A percentile compares a stretch with the other conserved stretches of the same genome.
phyloP scores from a whole-genome alignment of 2,113 vertebrate species.

The Myanophis thanlyinensis region DNA sequence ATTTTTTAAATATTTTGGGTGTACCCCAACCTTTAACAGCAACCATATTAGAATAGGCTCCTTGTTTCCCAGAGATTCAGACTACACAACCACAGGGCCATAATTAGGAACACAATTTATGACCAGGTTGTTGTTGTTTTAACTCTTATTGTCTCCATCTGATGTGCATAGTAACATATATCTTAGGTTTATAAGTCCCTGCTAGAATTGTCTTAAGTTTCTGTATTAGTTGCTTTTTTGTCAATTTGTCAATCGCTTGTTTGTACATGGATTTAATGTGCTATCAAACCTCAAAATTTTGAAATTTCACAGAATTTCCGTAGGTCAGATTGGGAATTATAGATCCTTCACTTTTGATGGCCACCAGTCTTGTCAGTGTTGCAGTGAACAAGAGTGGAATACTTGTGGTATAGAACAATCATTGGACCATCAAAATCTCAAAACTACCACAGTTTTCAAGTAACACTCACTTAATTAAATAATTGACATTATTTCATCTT shows the following conservation, averaged over 20 bases:
- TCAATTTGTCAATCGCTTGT: slow-evolving; percentile 26
- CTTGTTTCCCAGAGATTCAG: neutral
- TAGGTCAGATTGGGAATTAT: neutral
- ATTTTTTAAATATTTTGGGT: neutral
- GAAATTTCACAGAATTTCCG: neutral
- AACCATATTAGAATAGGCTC: neutral
- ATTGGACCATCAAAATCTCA: neutral
- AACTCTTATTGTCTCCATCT: slow-evolving; percentile 16
- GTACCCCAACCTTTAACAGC: neutral
- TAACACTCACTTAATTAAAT: neutral
- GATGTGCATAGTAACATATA: neutral
- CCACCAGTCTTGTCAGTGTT: neutral
- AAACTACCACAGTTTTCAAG: neutral
- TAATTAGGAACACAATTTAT: slow-evolving; percentile 17
- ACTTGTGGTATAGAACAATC: neutral
- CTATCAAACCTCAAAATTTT: neutral
- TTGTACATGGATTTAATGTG: slow-evolving; percentile 7
- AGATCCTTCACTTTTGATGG: neutral
- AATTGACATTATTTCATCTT: too few relatives aligned
- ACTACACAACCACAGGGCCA: neutral
- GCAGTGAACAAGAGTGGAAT: neutral
- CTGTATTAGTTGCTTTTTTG: neutral
- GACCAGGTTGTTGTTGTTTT: neutral
- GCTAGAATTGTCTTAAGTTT: neutral
- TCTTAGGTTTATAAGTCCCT: fast-evolving